Conservation (phyloP, 2,888 invertebrate genomes). For the Diaprepes abbreviatus region DNA sequence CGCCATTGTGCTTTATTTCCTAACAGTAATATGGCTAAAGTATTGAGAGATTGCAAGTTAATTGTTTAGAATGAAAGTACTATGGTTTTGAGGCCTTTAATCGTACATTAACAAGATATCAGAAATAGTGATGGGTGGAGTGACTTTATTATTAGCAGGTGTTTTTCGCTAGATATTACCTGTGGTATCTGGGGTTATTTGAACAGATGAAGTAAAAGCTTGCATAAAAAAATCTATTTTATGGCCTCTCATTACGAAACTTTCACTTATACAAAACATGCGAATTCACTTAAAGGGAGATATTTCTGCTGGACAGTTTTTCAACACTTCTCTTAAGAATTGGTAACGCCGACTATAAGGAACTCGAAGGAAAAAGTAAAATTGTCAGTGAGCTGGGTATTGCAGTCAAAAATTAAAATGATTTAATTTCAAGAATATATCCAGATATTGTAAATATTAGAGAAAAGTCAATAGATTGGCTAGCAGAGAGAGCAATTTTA, state of each 20-base stretch:
- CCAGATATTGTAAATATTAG: neutral
- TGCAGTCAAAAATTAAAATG: too few species aligned
- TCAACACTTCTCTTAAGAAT: too few species aligned
- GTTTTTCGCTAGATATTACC: conserved; percentile 37
- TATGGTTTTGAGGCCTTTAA: conserved; percentile 32
- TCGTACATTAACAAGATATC: conserved; percentile 13
- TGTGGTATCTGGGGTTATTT: conserved; percentile 56
- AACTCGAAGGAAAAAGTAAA: too few species aligned
- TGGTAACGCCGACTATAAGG: too few species aligned
- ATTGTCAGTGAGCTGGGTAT: too few species aligned
- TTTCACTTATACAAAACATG: conserved; percentile 2
- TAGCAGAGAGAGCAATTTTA: conserved; percentile 13
- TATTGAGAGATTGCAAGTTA: conserved; percentile 8
- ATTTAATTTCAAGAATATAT: too few species aligned
- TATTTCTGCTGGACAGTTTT: too few species aligned
- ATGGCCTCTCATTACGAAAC: conserved; percentile 1
- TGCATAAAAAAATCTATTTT: conserved; percentile 41
- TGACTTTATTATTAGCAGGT: conserved; percentile 8
- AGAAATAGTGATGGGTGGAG: conserved; percentile 27
- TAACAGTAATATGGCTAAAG: conserved; percentile 35
- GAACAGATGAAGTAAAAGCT: conserved; percentile 61
- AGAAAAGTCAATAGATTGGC: neutral
- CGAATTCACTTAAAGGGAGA: neutral
- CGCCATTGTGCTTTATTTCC: conserved; percentile 29
- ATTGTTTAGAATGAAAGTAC: conserved; percentile 40